Percentiles rank a stretch among this genome's conserved stretches.
Conservation (phyloP, 92 coral and sea anemone species). For the Micromussa lordhowensis region DNA sequence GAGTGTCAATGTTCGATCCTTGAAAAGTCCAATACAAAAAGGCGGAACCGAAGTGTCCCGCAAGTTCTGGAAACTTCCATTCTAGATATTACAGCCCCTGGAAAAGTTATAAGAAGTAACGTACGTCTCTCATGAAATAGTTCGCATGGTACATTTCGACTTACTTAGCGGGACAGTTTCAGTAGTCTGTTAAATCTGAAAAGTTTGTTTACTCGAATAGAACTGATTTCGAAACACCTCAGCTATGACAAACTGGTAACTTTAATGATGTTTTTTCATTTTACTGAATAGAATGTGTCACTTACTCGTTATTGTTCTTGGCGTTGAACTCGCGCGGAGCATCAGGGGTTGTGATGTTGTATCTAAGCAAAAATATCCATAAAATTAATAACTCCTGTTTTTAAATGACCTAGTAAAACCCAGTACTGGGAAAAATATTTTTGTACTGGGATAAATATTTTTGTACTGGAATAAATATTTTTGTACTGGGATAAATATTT, state of each 20-base stretch:
- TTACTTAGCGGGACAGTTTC: neutral
- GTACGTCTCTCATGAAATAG: neutral
- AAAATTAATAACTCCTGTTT: too few species aligned
- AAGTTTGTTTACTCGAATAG: neutral
- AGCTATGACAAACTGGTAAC: neutral
- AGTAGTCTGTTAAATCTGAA: neutral
- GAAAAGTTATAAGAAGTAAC: neutral
- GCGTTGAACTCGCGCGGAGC: constrained; percentile 27
- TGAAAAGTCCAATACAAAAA: too few species aligned
- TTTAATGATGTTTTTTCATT: too few species aligned
- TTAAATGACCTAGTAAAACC: too few species aligned
- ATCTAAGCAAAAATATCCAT: neutral
- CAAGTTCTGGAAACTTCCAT: neutral
- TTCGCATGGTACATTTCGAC: neutral
- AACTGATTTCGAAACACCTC: neutral
- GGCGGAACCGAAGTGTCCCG: too few species aligned
- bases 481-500: too few species aligned
- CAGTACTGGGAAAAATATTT: too few species aligned
- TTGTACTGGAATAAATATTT: too few species aligned
- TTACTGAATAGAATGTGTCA: neutral
- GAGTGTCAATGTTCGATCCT: too few species aligned
- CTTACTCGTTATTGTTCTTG: constrained; percentile 34
- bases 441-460: too few species aligned
- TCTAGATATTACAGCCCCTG: too few species aligned
- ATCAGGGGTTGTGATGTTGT: constrained; percentile 40